phyloP scores from a whole-genome alignment of 2,888 invertebrate genomes.

The Erebia palarica region DNA sequence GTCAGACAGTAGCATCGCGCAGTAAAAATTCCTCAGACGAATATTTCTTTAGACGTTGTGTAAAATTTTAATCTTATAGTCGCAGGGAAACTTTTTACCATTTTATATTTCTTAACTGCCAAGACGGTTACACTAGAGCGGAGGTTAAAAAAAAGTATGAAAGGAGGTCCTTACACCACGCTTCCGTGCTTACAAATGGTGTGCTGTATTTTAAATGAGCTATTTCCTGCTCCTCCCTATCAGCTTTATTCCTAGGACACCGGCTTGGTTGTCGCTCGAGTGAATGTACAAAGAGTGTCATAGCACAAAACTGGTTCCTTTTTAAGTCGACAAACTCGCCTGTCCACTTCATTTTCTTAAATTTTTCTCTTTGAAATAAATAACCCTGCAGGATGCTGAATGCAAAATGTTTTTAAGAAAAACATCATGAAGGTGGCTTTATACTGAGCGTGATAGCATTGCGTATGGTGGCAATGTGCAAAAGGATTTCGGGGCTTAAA shows the following conservation, averaged over 20 bases:
- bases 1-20: not conserved
- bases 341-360: constrained; percentile 16
- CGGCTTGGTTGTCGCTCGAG: constrained; percentile 44
- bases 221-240: constrained; percentile 61
- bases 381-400: not conserved
- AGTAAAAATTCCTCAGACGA: not conserved
- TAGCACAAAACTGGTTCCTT: constrained; percentile 11
- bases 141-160: constrained; percentile 53
- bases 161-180: constrained; percentile 49
- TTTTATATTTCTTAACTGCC: constrained; percentile 11
- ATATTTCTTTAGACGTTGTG: constrained; percentile 2
- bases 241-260: constrained; percentile 55
- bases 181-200: constrained; percentile 59
- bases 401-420: constrained; percentile 14
- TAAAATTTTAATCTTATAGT: not conserved
- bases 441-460: not conserved
- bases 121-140: constrained; percentile 43
- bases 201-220: constrained; percentile 74
- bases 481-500: too few species aligned
- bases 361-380: constrained; percentile 15
- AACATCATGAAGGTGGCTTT: not conserved
- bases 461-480: too few species aligned
- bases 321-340: constrained; percentile 14
- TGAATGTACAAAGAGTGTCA: constrained; percentile 26
- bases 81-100: not conserved